Base-by-base conservation (phyloP, 2,888 invertebrate species). In the Molanna angustata region DNA sequence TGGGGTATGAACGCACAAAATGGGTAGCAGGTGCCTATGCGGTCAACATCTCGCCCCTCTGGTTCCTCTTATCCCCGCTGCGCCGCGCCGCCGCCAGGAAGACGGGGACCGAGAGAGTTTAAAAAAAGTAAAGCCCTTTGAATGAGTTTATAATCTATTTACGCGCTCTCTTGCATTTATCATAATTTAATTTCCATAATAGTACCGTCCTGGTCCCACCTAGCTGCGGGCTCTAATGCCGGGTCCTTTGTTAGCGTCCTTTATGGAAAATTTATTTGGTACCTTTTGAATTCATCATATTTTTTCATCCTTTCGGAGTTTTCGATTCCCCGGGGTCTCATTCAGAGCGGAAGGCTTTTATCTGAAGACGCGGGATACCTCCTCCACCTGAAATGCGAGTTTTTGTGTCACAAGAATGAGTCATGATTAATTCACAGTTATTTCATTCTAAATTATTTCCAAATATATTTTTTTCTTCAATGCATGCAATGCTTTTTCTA, bases 171-270 rank as follows among this genome's bases (percentile, higher is more conserved):
- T 51, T 58, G 58, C 58, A 58, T 58, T 58, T 58, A 56, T 58
- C 58, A 58, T 58, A 58, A 58, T 58, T 56, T 58, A 58, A 58
- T 58, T 58, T 58, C 54, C 58, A 58, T 58, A 58, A 58, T 52
- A 56, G 43, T 51, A 58, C 54, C 48, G 49, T 54, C 56, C 57
- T 54, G 52, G 44, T 43, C 42, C 51, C 51, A 18, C 27, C 54
- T 39, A 37, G 54, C 45, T 39, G 53, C 46, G 44, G 47, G 51
- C 44, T 41, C 54, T 33, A 45, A 49, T 47, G 51, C 49, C 49
- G 45, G 33, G 46, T 43, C 52, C 35, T 49, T 54, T 48, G 45
- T 52, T 49, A 14, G 31, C 47, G 14, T 55, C 50, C 46, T 53
- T 55, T 49, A 44, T 52, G 39, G 32, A 47, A 47, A 47, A 45